These are phyloP conservation scores for Parambassis ranga DNA, from an alignment of 2,797 vertebrate genomes.

Conservation along the genomic window DNA sequence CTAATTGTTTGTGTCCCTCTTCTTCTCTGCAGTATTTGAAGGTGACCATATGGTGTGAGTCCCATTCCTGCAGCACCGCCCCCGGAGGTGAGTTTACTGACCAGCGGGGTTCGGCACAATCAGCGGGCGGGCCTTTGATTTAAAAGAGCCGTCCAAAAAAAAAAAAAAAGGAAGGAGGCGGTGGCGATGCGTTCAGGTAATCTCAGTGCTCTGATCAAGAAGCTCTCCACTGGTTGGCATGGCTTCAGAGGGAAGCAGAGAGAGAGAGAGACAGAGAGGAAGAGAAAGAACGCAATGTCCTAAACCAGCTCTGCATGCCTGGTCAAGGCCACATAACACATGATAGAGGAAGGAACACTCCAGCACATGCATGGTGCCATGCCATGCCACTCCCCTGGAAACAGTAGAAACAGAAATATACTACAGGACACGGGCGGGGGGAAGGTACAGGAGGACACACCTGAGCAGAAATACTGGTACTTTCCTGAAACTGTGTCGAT, in stretches of 20 bases:
- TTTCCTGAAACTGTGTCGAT: not conserved
- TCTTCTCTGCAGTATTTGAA: slow-evolving; percentile 29
- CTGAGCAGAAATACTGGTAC: not conserved
- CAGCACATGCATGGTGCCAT: not conserved
- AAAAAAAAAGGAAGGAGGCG: too few relatives aligned
- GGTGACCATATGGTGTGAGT: slow-evolving; percentile 52
- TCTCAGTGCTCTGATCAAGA: not conserved
- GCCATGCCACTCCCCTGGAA: slow-evolving; percentile 9
- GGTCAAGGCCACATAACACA: slow-evolving; percentile 1
- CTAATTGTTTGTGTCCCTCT: not conserved
- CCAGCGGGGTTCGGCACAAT: slow-evolving; percentile 9
- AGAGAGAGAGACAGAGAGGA: not conserved
- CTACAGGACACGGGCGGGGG: not conserved
- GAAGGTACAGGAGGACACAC: not conserved
- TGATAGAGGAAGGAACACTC: not conserved
- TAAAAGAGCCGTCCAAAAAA: slow-evolving; percentile 2
- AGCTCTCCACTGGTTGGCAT: slow-evolving; percentile 5
- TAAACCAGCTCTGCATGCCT: not conserved
- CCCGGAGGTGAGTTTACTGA: slow-evolving; percentile 21
- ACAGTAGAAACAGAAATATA: not conserved
- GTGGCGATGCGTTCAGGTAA: slow-evolving; percentile 30
- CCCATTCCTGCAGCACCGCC: slow-evolving; percentile 27
- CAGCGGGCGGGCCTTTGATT: slow-evolving; percentile 28
- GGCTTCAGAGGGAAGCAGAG: too few relatives aligned
- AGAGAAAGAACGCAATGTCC: slow-evolving; percentile 27